Percentiles rank a stretch among this genome's conserved stretches.
phyloP scores from a whole-genome alignment of 2,888 invertebrate genomes.

The Aphrophora alni region DNA sequence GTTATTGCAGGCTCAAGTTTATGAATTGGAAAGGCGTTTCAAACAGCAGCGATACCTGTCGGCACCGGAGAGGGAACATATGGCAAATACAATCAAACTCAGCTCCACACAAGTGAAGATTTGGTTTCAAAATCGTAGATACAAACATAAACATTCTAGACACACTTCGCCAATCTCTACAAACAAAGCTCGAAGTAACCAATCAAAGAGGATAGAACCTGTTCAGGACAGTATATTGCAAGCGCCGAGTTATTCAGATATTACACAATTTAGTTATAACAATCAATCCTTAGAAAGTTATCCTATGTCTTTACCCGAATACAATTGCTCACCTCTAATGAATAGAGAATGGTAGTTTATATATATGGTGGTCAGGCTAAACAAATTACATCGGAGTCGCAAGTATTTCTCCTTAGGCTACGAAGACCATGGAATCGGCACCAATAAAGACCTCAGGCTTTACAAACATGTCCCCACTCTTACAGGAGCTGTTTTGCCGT shows the following conservation, averaged over 20 bases:
- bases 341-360: not conserved
- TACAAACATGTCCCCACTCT: too few species aligned
- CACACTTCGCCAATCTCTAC: not conserved
- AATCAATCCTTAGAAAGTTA: not conserved
- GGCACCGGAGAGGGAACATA: constrained; percentile 94
- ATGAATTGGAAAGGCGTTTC: constrained; percentile 94
- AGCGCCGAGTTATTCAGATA: not conserved
- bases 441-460: too few species aligned
- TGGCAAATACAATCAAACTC: constrained; percentile 92
- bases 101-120: constrained; percentile 99
- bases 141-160: constrained; percentile 84
- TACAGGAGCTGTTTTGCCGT: too few species aligned
- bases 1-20: constrained; percentile 69
- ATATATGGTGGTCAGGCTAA: too few species aligned
- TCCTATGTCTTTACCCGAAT: not conserved
- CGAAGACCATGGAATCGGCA: too few species aligned
- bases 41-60: constrained; percentile 97
- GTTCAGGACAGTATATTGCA: not conserved
- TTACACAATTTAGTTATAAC: not conserved
- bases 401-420: too few species aligned
- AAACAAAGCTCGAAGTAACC: not conserved
- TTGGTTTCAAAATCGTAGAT: constrained; percentile 99
- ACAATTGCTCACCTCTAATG: not conserved
- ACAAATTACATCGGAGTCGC: too few species aligned
- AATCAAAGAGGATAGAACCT: not conserved